These are phyloP conservation scores for Callithrix jacchus DNA, from an alignment of 2,113 vertebrate genomes.

Conservation along the genomic window DNA sequence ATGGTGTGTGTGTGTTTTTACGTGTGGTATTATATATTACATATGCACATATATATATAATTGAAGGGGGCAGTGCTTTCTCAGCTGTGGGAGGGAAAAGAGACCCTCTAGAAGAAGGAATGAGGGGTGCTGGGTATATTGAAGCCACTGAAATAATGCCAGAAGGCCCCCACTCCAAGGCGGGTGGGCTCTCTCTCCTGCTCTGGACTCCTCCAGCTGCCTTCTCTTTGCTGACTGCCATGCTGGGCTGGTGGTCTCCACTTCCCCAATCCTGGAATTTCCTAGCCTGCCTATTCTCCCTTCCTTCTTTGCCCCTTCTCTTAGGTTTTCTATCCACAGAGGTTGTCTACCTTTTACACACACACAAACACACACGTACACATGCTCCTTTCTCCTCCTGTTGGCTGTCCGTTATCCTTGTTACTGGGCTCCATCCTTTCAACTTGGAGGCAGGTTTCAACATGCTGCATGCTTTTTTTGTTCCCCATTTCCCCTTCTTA, in stretches of 20 bases:
- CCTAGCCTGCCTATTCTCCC: neutral
- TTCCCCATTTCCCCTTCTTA: neutral
- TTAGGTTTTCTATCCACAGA: neutral
- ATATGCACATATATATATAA: neutral
- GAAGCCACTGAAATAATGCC: neutral
- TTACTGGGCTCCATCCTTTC: slow-evolving; percentile 53
- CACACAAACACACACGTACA: neutral
- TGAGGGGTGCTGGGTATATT: neutral
- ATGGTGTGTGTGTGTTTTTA: slow-evolving; percentile 25
- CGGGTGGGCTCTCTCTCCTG: neutral
- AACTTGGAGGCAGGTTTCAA: slow-evolving; percentile 68
- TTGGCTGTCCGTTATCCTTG: slow-evolving; percentile 27
- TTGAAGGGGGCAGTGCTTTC: neutral
- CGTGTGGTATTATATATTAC: slow-evolving; percentile 57
- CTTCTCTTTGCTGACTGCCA: slow-evolving; percentile 21
- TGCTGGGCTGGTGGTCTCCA: neutral
- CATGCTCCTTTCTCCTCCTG: neutral
- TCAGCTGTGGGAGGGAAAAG: neutral
- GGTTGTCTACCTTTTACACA: neutral
- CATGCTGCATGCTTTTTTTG: neutral
- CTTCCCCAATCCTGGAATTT: slow-evolving; percentile 54
- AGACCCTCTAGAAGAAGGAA: slow-evolving; percentile 43
- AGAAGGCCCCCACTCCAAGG: neutral
- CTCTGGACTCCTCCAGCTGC: neutral
- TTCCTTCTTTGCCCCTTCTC: neutral